Base-by-base conservation (phyloP, 1,140 invertebrate species). In the Tetramorium simillimum region DNA sequence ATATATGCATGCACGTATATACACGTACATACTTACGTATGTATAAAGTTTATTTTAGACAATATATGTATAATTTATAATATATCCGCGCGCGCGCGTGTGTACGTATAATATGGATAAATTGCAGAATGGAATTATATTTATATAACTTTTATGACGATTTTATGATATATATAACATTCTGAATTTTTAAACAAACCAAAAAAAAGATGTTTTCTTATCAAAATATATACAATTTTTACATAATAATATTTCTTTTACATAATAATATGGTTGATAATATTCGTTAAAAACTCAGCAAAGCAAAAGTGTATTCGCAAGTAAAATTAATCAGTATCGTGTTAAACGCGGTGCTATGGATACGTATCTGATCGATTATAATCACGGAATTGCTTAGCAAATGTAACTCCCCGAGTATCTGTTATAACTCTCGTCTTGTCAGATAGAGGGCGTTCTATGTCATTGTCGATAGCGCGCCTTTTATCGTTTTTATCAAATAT, bases 301-400 rank as follows among this genome's bases (percentile, higher is more conserved):
- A 16, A 62, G 28, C 7, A 40, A 73, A 21, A 73, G 16, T 21
- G 46, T 16, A 51, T 3, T 60, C n/a, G 56, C 10, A 16, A 46
- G 7, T 28, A 1, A 37, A n/a, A 62, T 75, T 75, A 28, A 63
- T 49, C 76, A 40, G 53, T 40, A 51, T 49, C 28, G 12, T 9
- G 43, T 78, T 78, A 78, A 78, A 78, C 21, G 16, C 18, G 12
- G n/a, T 18, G 28, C 60, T 75, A 37, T 40, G n/a, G 60, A 60
- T 76, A 63, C 12, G 18, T 49, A 43, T 33, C 24, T 28, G 7
- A 37, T 78, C 43, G 43, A 78, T 65, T 37, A 28, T 12, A 65
- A 62, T 78, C 40, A 28, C 28, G 43, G 63, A 65, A 65, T 65
- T 78, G 76, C 24, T 28, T 10, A 43, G 33, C 18, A 37, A 63